Evolutionary conservation across 1,140 invertebrate species (phyloP), one percentile per base, ranked within the genome.

Genomic region (Camponotus vicinus): DNA sequence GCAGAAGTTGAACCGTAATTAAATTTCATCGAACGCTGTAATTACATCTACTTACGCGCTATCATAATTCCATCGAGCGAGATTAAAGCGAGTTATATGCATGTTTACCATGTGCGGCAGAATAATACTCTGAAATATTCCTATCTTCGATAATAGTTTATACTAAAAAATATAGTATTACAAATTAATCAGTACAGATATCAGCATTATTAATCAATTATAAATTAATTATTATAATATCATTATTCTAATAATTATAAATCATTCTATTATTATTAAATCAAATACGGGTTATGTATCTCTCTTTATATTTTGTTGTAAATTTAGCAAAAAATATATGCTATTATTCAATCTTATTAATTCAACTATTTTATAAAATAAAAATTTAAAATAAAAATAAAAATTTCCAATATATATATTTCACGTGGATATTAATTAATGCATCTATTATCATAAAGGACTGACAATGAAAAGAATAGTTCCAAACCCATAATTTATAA

Each of bases 41-140:
- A 77, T 63, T 77, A 61, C 55, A 77, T 63, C 73, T 77, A 77
- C 37, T 77, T 59, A 61, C 15, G 13, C 21, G 15, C 15, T 45
- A 57, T 77, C 40, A 77, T 77, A 77, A 37, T 55, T 77, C 37
- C 73, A 77, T 77, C 57, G 55, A 77, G 52, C 5, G 34, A 77
- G 73, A 61, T 77, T 77, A 77, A 21, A 77, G 57, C 55, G 34
- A 34, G 37, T 77, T 77, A 73, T 77, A 37, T 77, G 57, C 57
- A 32, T 59, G 34, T 18, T 59, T 37, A 59, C 40, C 59, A 40
- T 42, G n/a, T 77, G 73, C 55, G 9, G 73, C 42, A 2, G 8
- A 61, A 77, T 77, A 77, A 77, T 77, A 37, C 55, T 77, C 15
- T 34, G 57, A 57, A 7, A 64, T 77, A 32, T 42, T 63, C 75